These are phyloP conservation scores for Anticlea derivata DNA, from an alignment of 2,888 invertebrate species.

Conservation along the genomic window DNA sequence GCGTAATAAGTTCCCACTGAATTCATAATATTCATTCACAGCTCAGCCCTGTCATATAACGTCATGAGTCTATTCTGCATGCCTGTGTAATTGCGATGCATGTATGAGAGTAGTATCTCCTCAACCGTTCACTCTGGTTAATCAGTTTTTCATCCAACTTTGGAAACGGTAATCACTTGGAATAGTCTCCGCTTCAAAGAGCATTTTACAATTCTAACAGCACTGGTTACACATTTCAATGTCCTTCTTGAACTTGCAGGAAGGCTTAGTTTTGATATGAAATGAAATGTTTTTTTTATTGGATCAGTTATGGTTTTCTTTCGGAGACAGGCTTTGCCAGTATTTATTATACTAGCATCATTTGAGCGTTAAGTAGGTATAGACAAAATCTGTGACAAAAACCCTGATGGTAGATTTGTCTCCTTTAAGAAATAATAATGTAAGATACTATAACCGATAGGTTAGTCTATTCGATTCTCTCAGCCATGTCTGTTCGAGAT, in stretches of 20 bases:
- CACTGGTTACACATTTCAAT: not conserved
- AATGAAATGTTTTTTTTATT: too few relatives aligned
- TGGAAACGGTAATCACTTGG: slow-evolving; percentile 37
- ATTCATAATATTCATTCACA: slow-evolving; percentile 9
- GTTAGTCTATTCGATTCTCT: too few relatives aligned
- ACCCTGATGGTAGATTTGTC: too few relatives aligned
- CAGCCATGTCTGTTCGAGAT: too few relatives aligned
- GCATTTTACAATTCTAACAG: slow-evolving; percentile 13
- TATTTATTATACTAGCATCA: too few relatives aligned
- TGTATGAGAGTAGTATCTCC: slow-evolving; percentile 19
- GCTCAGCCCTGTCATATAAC: slow-evolving; percentile 37
- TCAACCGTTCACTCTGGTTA: slow-evolving; percentile 21
- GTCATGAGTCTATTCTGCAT: slow-evolving; percentile 39
- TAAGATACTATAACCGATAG: too few relatives aligned
- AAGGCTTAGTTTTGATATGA: too few relatives aligned
- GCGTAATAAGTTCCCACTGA: slow-evolving; percentile 1
- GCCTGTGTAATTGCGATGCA: slow-evolving; percentile 45
- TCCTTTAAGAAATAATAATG: too few relatives aligned
- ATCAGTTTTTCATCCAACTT: slow-evolving; percentile 33
- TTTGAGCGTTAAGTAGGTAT: too few relatives aligned
- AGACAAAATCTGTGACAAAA: too few relatives aligned
- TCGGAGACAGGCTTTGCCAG: too few relatives aligned
- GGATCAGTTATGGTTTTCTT: too few relatives aligned
- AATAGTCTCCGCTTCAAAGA: slow-evolving; percentile 35
- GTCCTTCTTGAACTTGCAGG: not conserved